Conservation (phyloP, 2,113 vertebrate genomes). For the Hemibagrus wyckioides region DNA sequence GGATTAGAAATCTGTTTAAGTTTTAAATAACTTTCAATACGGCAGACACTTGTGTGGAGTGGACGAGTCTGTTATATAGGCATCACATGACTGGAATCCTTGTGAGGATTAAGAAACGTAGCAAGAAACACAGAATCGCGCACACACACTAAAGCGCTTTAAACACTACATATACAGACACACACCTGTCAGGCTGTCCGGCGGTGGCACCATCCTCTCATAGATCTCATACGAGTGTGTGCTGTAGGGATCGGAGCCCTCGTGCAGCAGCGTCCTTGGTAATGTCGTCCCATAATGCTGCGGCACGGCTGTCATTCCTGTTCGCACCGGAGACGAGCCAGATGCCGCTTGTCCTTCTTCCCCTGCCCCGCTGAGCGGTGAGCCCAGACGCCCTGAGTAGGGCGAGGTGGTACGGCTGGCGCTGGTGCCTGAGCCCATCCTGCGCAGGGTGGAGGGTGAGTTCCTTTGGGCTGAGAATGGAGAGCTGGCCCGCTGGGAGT, state of each 20-base stretch:
- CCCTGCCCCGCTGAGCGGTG: slow-evolving; percentile 81
- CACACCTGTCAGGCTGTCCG: slow-evolving; percentile 46
- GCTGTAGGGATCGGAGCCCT: slow-evolving; percentile 45
- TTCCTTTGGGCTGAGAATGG: slow-evolving; percentile 78
- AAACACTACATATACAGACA: background rate
- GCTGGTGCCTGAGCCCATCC: slow-evolving; percentile 76
- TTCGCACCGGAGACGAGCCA: slow-evolving; percentile 79
- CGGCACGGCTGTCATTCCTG: slow-evolving; percentile 54
- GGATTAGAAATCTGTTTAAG: background rate
- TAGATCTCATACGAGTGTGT: slow-evolving; percentile 48
- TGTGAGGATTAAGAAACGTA: background rate
- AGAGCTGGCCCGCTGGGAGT: slow-evolving; percentile 78
- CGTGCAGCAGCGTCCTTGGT: slow-evolving; percentile 37
- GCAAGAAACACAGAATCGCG: background rate
- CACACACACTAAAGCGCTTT: background rate
- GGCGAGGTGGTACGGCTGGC: slow-evolving; percentile 74
- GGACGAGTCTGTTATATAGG: background rate
- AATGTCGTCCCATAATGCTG: slow-evolving; percentile 39
- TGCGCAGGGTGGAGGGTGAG: slow-evolving; percentile 83
- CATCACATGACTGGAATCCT: background rate
- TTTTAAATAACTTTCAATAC: background rate
- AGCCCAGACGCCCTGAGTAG: slow-evolving; percentile 79
- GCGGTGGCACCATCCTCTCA: slow-evolving; percentile 31
- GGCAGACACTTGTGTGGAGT: background rate
- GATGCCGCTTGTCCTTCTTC: slow-evolving; percentile 64